These are phyloP conservation scores for Hoplostethus mediterraneus DNA, from an alignment of 2,797 vertebrate species.

Conservation along the genomic window DNA sequence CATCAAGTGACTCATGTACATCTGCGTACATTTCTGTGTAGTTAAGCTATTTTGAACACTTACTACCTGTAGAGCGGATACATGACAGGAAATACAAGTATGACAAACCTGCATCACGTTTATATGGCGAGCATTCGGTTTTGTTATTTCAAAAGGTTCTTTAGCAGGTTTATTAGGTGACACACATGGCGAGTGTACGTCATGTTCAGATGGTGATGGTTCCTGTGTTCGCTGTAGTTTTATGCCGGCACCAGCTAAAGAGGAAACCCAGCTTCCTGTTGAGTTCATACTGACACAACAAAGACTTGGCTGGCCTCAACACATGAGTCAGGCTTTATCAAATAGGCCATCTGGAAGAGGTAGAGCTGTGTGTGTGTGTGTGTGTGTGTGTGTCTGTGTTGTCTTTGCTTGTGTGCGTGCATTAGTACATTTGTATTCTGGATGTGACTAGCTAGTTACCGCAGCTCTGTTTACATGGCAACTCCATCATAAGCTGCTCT, in stretches of 20 bases:
- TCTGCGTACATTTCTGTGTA: too few species aligned
- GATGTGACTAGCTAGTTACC: conserved; percentile 46
- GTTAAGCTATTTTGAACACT: too few species aligned
- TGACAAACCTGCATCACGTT: too few species aligned
- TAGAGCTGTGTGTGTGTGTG: conserved; percentile 17
- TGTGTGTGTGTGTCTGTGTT: conserved; percentile 1
- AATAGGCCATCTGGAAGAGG: conserved; percentile 62
- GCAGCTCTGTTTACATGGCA: conserved; percentile 64
- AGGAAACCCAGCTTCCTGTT: conserved; percentile 72
- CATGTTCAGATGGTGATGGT: conserved; percentile 18
- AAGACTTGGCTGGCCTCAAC: conserved; percentile 48
- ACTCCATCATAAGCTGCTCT: conserved; percentile 64
- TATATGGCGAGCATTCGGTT: too few species aligned
- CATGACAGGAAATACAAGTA: too few species aligned
- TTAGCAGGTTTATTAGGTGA: neutral
- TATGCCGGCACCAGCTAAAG: conserved; percentile 47
- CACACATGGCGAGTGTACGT: neutral
- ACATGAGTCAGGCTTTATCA: conserved; percentile 54
- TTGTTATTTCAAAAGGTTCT: too few species aligned
- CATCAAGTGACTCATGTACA: too few species aligned
- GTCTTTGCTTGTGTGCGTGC: conserved; percentile 26
- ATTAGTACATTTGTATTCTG: conserved; percentile 53
- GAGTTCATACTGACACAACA: conserved; percentile 65
- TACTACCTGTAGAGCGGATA: too few species aligned
- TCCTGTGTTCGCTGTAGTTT: conserved; percentile 37